Evolutionary conservation across 2,888 invertebrate species (phyloP).

Genomic region (Lithophane leautieri): DNA sequence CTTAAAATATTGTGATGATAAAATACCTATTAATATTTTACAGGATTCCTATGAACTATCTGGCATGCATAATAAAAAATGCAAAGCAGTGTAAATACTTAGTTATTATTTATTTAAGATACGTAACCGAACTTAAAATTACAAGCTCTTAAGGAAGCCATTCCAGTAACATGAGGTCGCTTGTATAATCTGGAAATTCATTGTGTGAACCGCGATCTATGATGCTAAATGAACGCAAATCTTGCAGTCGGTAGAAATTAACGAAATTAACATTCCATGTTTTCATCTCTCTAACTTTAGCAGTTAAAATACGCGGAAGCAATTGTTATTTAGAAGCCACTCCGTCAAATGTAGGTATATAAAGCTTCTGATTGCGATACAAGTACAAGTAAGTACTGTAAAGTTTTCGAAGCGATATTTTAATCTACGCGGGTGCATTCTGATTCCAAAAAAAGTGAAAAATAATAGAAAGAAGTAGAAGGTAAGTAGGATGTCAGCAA

Average conservation of each 20-base stretch:
- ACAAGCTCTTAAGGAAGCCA: constrained; percentile 88
- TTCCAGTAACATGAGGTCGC: constrained; percentile 85
- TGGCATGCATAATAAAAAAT: constrained; percentile 89
- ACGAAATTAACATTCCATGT: constrained; percentile 67
- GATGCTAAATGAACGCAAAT: constrained; percentile 83
- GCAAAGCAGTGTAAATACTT: constrained; percentile 88
- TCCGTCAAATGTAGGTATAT: constrained; percentile 81
- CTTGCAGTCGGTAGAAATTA: constrained; percentile 78
- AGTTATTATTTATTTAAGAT: constrained; percentile 77
- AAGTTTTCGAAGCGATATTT: constrained; percentile 86
- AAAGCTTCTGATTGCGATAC: constrained; percentile 87
- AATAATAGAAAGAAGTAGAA: constrained; percentile 87
- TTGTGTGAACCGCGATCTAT: constrained; percentile 85
- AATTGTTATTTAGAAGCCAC: constrained; percentile 85
- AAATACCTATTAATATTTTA: constrained; percentile 75
- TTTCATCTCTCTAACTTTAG: constrained; percentile 82
- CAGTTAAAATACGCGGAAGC: constrained; percentile 87
- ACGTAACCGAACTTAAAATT: constrained; percentile 83
- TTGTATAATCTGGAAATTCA: constrained; percentile 81
- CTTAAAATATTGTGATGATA: constrained; percentile 52
- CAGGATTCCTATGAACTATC: constrained; percentile 86
- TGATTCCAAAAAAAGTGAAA: constrained; percentile 88
- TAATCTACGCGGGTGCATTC: constrained; percentile 89
- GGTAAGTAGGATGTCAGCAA: constrained; percentile 86
- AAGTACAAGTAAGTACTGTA: constrained; percentile 76